Evolutionary conservation across 1,140 invertebrate species (phyloP).

Genomic region (Drosophila simulans): DNA sequence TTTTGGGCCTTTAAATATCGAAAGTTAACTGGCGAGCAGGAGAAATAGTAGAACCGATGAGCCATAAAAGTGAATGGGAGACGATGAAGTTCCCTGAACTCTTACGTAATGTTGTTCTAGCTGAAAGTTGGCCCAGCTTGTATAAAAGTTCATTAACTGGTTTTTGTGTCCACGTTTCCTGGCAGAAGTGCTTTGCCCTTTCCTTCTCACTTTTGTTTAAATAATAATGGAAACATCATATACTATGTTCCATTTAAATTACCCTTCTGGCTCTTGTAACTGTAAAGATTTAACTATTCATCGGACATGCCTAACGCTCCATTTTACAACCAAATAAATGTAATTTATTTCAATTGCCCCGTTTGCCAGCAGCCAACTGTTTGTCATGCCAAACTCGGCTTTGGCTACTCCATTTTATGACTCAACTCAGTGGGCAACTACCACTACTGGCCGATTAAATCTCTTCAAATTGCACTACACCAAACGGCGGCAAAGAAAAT

Average conservation of each 20-base stretch:
- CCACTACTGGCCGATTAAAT: slow-evolving; percentile 42
- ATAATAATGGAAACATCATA: no score
- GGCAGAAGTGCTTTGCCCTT: no score
- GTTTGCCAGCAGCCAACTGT: slow-evolving; percentile 15
- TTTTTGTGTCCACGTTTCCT: no score
- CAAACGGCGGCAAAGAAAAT: slow-evolving; percentile 32
- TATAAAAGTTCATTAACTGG: neutral
- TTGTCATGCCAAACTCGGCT: slow-evolving; percentile 48
- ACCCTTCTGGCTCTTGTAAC: neutral
- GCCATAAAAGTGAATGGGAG: slow-evolving; percentile 44
- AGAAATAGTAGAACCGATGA: slow-evolving; percentile 14
- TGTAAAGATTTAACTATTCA: slow-evolving; percentile 24
- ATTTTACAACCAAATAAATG: slow-evolving; percentile 30
- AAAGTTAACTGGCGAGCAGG: slow-evolving; percentile 19
- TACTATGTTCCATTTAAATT: neutral
- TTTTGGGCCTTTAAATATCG: slow-evolving; percentile 29
- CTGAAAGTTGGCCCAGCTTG: neutral
- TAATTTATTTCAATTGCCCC: slow-evolving; percentile 38
- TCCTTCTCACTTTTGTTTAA: no score
- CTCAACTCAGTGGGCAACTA: slow-evolving; percentile 2
- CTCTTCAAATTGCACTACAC: slow-evolving; percentile 48
- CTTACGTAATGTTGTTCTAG: slow-evolving; percentile 15
- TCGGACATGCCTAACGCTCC: slow-evolving; percentile 13
- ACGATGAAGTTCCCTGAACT: slow-evolving; percentile 27
- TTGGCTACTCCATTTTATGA: slow-evolving; percentile 43